A percentile compares a stretch with the other conserved stretches of the same genome.
phyloP scores from a whole-genome alignment of 2,888 invertebrate species.

The Stenichneumon culpator region DNA sequence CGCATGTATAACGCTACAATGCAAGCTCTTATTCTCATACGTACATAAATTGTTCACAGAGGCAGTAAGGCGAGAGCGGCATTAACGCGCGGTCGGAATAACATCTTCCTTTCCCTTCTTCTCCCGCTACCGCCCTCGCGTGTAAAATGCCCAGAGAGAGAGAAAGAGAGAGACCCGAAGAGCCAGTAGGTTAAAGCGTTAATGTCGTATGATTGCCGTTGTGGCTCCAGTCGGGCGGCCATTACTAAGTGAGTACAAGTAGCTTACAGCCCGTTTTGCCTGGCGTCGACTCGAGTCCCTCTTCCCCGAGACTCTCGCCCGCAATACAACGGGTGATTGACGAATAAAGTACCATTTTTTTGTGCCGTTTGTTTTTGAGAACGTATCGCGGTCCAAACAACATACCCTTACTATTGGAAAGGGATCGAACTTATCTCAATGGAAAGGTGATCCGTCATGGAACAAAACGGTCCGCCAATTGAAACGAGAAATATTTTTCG shows the following conservation, averaged over 20 bases:
- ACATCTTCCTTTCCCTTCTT: slow-evolving; percentile 44
- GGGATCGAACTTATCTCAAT: not conserved
- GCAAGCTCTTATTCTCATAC: not conserved
- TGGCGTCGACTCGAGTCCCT: slow-evolving; percentile 27
- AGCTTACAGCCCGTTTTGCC: slow-evolving; percentile 61
- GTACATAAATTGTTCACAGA: slow-evolving; percentile 22
- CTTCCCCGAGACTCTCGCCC: slow-evolving; percentile 5
- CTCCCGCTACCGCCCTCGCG: slow-evolving; percentile 11
- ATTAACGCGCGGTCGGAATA: slow-evolving; percentile 21
- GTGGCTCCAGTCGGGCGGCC: slow-evolving; percentile 78
- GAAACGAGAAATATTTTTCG: too few relatives aligned
- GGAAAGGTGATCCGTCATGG: not conserved
- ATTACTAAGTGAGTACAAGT: slow-evolving; percentile 59
- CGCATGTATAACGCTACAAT: slow-evolving; percentile 1
- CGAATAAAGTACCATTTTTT: slow-evolving; percentile 44
- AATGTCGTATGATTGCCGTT: slow-evolving; percentile 80
- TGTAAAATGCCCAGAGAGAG: slow-evolving; percentile 27
- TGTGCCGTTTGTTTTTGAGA: not conserved
- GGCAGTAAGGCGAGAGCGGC: not conserved
- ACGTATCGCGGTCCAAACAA: not conserved
- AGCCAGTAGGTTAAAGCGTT: slow-evolving; percentile 81
- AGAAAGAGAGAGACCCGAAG: slow-evolving; percentile 58
- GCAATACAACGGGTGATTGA: slow-evolving; percentile 40
- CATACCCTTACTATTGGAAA: not conserved
- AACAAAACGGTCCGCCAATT: not conserved